Evolutionary conservation across 2,888 invertebrate genomes (phyloP), one percentile per base, ranked within the genome.

Genomic region (Axea sp.): DNA sequence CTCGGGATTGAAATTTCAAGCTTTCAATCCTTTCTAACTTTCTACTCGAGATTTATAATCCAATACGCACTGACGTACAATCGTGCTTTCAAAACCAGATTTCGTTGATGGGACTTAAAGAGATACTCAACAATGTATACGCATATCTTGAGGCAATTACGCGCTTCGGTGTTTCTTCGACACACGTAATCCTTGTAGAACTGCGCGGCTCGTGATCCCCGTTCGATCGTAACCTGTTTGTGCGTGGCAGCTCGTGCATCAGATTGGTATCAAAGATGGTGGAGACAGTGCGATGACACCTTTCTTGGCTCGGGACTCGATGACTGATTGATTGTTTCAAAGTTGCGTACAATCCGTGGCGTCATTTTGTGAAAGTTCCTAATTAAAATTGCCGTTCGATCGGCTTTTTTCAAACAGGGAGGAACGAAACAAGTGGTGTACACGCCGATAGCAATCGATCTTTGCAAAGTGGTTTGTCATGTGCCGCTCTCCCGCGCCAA

Each of bases 361-460:
- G 17, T 28, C 41, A 53, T 35, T 28, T 14, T 28, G 37, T 19
- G 31, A 12, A 39, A 49, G 33, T 8, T 15, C 28, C 28, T 51
- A 53, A 55, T 65, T 37, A 47, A 55, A 55, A 30, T 35, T 28
- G 35, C 33, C 9, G 14, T 35, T 35, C 49, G 51, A 33, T 39
- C 12, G 19, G 26, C 39, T 45, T 31, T 37, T 35, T 37, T 30
- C 33, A 6, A 11, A 4, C 17, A n/a, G 4, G 11, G n/a, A 49
- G 14, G 19, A 39, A 26, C 51, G 35, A 22, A 43, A 64, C 31
- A 30, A 39, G 43, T 53, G 47, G 8, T 33, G 35, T 24, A 35
- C 51, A 47, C 28, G 47, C 37, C 24, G 47, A 45, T 67, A 39
- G 53, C 53, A 57, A 67, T 57, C 45, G 67, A 67, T 67, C 47